These are phyloP conservation scores for Hapalemur alaotrensis DNA, from an alignment of 2,797 vertebrate genomes.

Conservation along the genomic window DNA sequence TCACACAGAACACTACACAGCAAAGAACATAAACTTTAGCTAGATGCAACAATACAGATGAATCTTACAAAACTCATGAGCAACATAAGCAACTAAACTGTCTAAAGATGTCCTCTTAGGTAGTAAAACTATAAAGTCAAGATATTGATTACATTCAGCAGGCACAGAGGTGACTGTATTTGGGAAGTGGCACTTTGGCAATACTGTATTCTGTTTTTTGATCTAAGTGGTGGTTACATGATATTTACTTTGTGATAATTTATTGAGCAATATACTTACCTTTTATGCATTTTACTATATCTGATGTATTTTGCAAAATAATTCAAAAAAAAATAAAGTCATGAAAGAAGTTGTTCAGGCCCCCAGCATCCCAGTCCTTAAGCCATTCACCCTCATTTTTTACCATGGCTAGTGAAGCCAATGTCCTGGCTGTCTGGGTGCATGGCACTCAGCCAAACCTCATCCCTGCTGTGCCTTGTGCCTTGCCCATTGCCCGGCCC, in stretches of 20 bases:
- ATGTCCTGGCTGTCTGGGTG: no score
- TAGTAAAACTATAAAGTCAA: neutral
- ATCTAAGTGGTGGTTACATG: neutral
- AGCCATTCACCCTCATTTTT: neutral
- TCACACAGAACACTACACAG: neutral
- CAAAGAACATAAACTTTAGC: neutral
- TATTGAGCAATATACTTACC: neutral
- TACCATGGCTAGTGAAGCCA: no score
- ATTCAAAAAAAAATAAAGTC: neutral
- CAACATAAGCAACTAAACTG: neutral
- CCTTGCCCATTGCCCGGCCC: neutral
- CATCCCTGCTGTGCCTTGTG: accelerated
- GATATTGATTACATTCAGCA: neutral
- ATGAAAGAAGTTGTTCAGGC: neutral
- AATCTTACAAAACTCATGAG: neutral
- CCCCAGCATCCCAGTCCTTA: neutral
- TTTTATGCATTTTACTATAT: neutral
- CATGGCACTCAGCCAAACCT: neutral
- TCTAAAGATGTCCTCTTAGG: neutral
- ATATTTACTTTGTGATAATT: neutral
- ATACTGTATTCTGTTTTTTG: neutral
- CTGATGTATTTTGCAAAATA: neutral
- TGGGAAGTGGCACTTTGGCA: neutral
- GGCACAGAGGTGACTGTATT: neutral
- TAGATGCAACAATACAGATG: neutral